Conservation (phyloP, 2,797 vertebrate species). For the Sebastes hopkinsi region DNA sequence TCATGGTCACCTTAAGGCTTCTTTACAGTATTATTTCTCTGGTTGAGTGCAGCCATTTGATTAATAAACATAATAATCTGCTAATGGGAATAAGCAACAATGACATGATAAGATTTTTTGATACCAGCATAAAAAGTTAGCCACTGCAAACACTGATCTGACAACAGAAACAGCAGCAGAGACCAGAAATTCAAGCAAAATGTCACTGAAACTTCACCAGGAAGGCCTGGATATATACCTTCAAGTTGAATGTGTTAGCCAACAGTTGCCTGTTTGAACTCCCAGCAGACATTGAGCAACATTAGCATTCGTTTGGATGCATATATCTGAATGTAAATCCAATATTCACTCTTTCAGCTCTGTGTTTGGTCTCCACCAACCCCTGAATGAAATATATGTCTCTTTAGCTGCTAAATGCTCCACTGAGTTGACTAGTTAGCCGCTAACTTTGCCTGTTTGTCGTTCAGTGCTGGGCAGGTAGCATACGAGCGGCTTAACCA, state of each 20-base stretch:
- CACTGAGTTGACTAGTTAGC: no score
- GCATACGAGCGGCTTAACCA: no score
- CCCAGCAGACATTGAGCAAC: background rate
- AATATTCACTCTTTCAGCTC: no score
- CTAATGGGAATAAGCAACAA: background rate
- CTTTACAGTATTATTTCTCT: background rate
- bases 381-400: no score
- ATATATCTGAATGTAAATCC: background rate
- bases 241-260: no score
- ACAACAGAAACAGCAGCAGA: background rate
- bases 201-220: background rate
- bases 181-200: background rate
- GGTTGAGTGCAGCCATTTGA: background rate
- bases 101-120: background rate
- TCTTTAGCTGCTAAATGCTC: no score
- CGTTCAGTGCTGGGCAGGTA: no score
- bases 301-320: background rate
- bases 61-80: background rate
- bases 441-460: no score
- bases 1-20: background rate
- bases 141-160: no score
- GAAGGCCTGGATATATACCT: fast-evolving
- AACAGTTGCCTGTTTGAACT: no score
- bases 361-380: no score
- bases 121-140: no score